These are phyloP conservation scores for Hypercompe scribonia DNA, from an alignment of 2,888 invertebrate genomes.

Conservation along the genomic window DNA sequence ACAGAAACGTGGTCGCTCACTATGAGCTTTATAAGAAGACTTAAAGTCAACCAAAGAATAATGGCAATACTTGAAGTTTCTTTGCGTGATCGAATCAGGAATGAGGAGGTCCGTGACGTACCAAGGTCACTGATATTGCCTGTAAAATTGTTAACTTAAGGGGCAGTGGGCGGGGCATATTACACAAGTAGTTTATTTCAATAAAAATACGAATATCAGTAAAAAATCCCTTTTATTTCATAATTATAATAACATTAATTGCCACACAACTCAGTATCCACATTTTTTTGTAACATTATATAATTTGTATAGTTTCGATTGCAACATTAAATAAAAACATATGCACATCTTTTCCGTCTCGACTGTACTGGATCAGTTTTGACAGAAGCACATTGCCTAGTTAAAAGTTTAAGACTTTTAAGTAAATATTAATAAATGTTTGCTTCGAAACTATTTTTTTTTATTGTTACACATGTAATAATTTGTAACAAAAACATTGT, in stretches of 20 bases:
- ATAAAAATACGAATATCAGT: slow-evolving; percentile 43
- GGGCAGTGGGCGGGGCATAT: too few relatives aligned
- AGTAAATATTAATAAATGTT: background rate
- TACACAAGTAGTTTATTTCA: background rate
- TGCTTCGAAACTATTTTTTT: background rate
- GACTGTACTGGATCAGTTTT: background rate
- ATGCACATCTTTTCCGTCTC: background rate
- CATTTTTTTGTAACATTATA: slow-evolving; percentile 9
- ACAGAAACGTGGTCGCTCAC: too few relatives aligned
- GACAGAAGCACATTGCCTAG: background rate
- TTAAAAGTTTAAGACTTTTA: too few relatives aligned
- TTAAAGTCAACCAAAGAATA: too few relatives aligned
- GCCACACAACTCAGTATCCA: slow-evolving; percentile 32
- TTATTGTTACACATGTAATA: background rate
- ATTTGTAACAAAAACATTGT: background rate
- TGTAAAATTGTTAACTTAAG: too few relatives aligned
- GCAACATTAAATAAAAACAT: background rate
- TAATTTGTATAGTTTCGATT: slow-evolving; percentile 20
- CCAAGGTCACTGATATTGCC: too few relatives aligned
- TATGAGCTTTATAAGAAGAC: too few relatives aligned
- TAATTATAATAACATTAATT: slow-evolving; percentile 55
- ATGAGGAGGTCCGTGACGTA: too few relatives aligned
- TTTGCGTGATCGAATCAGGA: too few relatives aligned
- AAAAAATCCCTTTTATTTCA: slow-evolving; percentile 70
- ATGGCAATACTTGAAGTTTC: too few relatives aligned